Evolutionary conservation across 2,888 invertebrate species (phyloP).

Genomic region (Pantelozetes paolii): DNA sequence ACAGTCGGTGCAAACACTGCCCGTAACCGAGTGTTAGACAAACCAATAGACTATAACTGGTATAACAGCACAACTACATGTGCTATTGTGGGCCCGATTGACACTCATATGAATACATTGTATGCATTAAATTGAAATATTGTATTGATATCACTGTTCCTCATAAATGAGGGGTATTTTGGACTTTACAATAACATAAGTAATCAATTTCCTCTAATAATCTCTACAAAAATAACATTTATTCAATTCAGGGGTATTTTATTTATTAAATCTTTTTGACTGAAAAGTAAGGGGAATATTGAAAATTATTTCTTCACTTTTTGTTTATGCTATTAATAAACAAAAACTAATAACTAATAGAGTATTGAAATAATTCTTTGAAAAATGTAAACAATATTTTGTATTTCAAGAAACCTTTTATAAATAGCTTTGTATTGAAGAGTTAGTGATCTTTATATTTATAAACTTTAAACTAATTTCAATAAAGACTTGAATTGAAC

Average conservation of each 20-base stretch:
- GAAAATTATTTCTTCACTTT: too few species aligned
- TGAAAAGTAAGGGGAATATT: too few species aligned
- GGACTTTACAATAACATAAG: neutral
- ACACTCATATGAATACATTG: conserved; percentile 31
- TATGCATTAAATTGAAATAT: conserved; percentile 32
- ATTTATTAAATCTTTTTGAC: too few species aligned
- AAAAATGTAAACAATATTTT: neutral
- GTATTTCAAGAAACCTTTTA: neutral
- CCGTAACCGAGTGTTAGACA: conserved; percentile 1
- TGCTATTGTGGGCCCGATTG: conserved; percentile 33
- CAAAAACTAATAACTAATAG: too few species aligned
- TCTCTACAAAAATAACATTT: too few species aligned
- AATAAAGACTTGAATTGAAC: neutral
- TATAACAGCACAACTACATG: conserved; percentile 13
- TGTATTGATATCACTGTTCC: neutral
- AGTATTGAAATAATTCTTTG: too few species aligned
- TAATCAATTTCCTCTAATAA: neutral
- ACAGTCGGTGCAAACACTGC: neutral
- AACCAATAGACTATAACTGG: neutral
- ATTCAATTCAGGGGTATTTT: too few species aligned
- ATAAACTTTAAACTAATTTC: neutral
- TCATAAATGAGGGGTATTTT: neutral
- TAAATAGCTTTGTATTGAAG: neutral
- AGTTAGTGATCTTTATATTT: conserved; percentile 9
- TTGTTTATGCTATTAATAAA: too few species aligned